A percentile compares a stretch with the other conserved stretches of the same genome.
Evolutionary conservation across 2,797 vertebrate genomes (phyloP).

Genomic region (Sebastolobus altivelis): DNA sequence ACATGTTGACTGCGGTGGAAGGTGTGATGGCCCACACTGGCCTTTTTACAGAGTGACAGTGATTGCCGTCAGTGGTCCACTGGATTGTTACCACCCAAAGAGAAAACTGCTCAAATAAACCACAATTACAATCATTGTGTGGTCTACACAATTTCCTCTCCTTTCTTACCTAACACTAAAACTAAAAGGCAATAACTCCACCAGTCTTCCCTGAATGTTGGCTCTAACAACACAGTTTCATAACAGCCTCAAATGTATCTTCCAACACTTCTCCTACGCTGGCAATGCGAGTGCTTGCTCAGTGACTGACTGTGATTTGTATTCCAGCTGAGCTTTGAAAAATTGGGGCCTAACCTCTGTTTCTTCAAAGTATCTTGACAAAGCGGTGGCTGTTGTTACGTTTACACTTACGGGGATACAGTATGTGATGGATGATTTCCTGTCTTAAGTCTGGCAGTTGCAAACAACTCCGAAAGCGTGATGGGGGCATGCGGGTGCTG

Average conservation of each 20-base stretch:
- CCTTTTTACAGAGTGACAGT: neutral
- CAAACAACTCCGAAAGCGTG: slow-evolving; percentile 68
- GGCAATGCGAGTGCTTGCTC: slow-evolving; percentile 28
- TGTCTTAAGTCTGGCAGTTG: slow-evolving; percentile 70
- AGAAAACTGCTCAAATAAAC: slow-evolving; percentile 12
- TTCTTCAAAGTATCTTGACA: slow-evolving; percentile 64
- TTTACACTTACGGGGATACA: slow-evolving; percentile 73
- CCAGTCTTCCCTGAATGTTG: slow-evolving; percentile 8
- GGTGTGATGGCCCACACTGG: neutral
- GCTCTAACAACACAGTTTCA: slow-evolving; percentile 35
- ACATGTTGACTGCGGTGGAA: slow-evolving; percentile 24
- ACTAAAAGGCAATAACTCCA: slow-evolving; percentile 6
- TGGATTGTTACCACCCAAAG: slow-evolving; percentile 16
- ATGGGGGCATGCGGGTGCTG: slow-evolving; percentile 59
- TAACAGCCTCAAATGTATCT: slow-evolving; percentile 30
- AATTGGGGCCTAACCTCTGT: slow-evolving; percentile 32
- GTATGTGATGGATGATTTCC: slow-evolving; percentile 78
- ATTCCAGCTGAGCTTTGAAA: slow-evolving; percentile 61
- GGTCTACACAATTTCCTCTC: slow-evolving; percentile 5
- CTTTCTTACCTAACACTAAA: slow-evolving; percentile 16
- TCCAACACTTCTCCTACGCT: slow-evolving; percentile 25
- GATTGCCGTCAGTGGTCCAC: slow-evolving; percentile 1
- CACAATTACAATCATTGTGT: neutral
- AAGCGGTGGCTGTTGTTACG: slow-evolving; percentile 62
- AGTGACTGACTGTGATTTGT: slow-evolving; percentile 60